These are phyloP conservation scores for Leptobrachium leishanense DNA, from an alignment of 2,113 vertebrate species.

Conservation along the genomic window DNA sequence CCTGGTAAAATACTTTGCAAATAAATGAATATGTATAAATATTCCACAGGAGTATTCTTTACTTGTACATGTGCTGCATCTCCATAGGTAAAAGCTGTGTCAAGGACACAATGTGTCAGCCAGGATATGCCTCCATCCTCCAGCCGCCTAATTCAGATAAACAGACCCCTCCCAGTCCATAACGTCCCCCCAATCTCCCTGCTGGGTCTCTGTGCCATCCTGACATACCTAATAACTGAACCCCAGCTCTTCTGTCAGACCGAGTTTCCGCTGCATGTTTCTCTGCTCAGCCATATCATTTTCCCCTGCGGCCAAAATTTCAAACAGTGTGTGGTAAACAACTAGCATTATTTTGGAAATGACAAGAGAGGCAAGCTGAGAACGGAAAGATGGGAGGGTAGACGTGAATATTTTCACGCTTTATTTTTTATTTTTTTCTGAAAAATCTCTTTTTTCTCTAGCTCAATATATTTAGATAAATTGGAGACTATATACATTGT, in stretches of 20 bases:
- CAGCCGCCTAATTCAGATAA: slow-evolving; percentile 17
- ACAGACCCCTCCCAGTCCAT: slow-evolving; percentile 36
- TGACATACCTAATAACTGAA: slow-evolving; percentile 45
- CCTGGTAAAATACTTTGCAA: too few species aligned
- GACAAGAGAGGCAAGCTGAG: slow-evolving; percentile 29
- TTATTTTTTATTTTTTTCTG: background rate
- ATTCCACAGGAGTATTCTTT: too few species aligned
- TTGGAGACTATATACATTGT: background rate
- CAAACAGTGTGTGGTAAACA: slow-evolving; percentile 57
- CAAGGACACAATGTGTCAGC: slow-evolving; percentile 10
- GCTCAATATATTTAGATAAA: too few species aligned
- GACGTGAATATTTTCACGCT: background rate
- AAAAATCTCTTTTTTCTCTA: too few species aligned
- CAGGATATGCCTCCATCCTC: slow-evolving; percentile 4
- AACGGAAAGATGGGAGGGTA: background rate
- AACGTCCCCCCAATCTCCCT: slow-evolving; percentile 26
- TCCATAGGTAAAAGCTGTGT: background rate
- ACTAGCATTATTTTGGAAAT: slow-evolving; percentile 50
- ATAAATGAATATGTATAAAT: too few species aligned
- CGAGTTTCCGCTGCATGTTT: slow-evolving; percentile 45
- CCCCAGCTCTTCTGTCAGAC: slow-evolving; percentile 45
- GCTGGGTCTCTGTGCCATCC: slow-evolving; percentile 23
- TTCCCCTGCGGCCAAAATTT: slow-evolving; percentile 59
- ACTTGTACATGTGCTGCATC: too few species aligned
- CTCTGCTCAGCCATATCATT: slow-evolving; percentile 63